Evolutionary conservation across 2,113 vertebrate genomes (phyloP), one percentile per base, ranked within the genome.

Genomic region (Sprattus sprattus): DNA sequence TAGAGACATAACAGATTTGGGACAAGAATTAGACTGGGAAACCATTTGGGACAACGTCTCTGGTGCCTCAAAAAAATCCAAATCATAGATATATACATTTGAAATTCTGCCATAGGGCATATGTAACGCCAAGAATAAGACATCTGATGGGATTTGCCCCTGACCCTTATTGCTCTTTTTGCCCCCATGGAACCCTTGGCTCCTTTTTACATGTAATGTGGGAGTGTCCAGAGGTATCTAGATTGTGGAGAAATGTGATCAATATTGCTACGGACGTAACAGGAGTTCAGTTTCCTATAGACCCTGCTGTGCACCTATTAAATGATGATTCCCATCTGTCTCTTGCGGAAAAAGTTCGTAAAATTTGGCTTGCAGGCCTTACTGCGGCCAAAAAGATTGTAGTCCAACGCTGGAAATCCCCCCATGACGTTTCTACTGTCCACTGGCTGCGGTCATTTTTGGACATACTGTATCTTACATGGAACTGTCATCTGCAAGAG

Each of bases 181-280:
- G 83, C 57, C 32, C 83, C 57, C 83, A 67, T 3, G 57, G 83
- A 71, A 84, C 54, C 39, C 32, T 84, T 67, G 83, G 39, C 54
- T 84, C 83, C 45, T 71, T 84, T 84, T n/a, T 84, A 57, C 52
- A 57, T 83, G 52, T 82, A n/a, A n/a, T n/a, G n/a, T n/a, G n/a
- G n/a, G n/a, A n/a, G n/a, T n/a, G n/a, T n/a, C n/a, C n/a, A n/a
- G n/a, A n/a, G n/a, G n/a, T n/a, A n/a, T n/a, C n/a, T n/a, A n/a
- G n/a, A n/a, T n/a, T n/a, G n/a, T n/a, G n/a, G n/a, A n/a, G n/a
- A n/a, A n/a, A n/a, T n/a, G n/a, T n/a, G n/a, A n/a, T n/a, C n/a
- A n/a, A n/a, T n/a, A n/a, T n/a, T n/a, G n/a, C n/a, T n/a, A n/a
- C n/a, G n/a, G n/a, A n/a, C n/a, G n/a, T n/a, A n/a, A n/a, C n/a